phyloP scores from a whole-genome alignment of 2,797 vertebrate genomes.

The Paramormyrops hopkinsi region DNA sequence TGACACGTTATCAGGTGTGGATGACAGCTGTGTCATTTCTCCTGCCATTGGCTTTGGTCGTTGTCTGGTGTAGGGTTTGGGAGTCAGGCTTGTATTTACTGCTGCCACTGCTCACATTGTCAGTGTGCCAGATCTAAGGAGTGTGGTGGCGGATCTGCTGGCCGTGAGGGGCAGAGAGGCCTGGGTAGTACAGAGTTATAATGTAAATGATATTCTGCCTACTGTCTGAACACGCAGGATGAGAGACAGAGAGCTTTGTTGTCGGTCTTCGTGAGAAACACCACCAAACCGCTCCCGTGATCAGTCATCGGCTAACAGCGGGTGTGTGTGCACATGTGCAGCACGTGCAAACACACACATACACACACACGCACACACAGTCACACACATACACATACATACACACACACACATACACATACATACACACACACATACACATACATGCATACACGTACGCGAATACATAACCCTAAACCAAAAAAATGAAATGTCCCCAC shows the following conservation, averaged over 20 bases:
- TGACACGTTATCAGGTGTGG: neutral
- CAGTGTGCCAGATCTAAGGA: neutral
- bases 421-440: neutral
- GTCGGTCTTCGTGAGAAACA: neutral
- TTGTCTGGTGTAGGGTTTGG: neutral
- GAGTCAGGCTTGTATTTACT: neutral
- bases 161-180: neutral
- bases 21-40: neutral
- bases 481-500: too few relatives aligned
- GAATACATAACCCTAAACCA: too few relatives aligned
- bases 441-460: too few relatives aligned
- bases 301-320: neutral
- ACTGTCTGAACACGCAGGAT: neutral
- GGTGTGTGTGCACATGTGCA: neutral
- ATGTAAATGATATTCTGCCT: neutral
- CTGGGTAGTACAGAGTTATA: neutral
- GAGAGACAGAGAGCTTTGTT: neutral
- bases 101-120: neutral
- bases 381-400: too few relatives aligned
- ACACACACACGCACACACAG: too few relatives aligned
- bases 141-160: neutral
- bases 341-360: neutral
- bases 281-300: neutral
- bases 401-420: too few relatives aligned
- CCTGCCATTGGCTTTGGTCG: neutral